Conservation (phyloP, 2,113 vertebrate species). For the Anoplopoma fimbria region DNA sequence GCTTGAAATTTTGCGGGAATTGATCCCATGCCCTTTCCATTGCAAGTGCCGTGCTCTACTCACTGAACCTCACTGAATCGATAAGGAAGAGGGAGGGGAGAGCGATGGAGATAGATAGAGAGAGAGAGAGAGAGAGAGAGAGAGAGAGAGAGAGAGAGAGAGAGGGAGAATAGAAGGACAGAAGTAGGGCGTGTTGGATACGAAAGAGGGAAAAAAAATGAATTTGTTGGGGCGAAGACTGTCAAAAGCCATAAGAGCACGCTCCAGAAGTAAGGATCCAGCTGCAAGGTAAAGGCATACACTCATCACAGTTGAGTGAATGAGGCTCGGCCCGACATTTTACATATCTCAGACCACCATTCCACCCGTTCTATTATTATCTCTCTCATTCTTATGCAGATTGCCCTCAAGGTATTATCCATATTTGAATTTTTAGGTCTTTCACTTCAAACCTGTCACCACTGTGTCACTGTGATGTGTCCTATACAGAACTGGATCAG, state of each 20-base stretch:
- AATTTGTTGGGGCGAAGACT: conserved; percentile 50
- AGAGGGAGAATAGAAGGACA: conserved; percentile 27
- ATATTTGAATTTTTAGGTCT: conserved; percentile 60
- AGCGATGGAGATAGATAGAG: not conserved
- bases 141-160: not conserved
- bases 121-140: conserved; percentile 8
- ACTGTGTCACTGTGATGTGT: conserved; percentile 49
- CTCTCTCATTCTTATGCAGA: conserved; percentile 70
- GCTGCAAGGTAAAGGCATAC: conserved; percentile 54
- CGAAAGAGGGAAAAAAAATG: conserved; percentile 20
- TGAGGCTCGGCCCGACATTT: conserved; percentile 47
- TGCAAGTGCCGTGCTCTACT: conserved; percentile 51
- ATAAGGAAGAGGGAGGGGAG: conserved; percentile 44
- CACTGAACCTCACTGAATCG: conserved; percentile 71
- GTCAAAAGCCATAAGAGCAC: conserved; percentile 49
- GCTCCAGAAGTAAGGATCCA: conserved; percentile 29
- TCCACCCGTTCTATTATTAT: conserved; percentile 67
- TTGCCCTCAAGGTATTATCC: conserved; percentile 68
- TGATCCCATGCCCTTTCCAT: conserved; percentile 68
- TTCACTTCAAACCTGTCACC: conserved; percentile 59
- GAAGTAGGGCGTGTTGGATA: conserved; percentile 46
- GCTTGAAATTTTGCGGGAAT: conserved; percentile 71
- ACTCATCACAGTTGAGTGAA: conserved; percentile 58
- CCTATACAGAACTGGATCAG: conserved; percentile 40
- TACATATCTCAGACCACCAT: conserved; percentile 53